Percentiles rank a stretch among this genome's conserved stretches.
Evolutionary conservation across 1,140 invertebrate genomes (phyloP).

Genomic region (Neodiprion pinetum): DNA sequence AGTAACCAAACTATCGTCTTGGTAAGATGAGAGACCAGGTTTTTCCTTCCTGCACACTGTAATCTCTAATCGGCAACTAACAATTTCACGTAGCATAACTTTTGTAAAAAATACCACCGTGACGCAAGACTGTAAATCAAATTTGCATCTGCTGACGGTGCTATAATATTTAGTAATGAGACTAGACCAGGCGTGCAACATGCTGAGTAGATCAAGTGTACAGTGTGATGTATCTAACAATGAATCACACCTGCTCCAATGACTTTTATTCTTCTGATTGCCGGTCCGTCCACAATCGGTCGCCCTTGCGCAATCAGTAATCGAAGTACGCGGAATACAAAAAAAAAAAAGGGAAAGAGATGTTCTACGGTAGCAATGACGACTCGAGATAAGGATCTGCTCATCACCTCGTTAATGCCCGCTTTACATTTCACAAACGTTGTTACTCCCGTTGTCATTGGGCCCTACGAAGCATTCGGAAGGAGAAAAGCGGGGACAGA

Average conservation of each 20-base stretch:
- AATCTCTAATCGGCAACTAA: too few relatives aligned
- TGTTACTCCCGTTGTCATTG: constrained; percentile 24
- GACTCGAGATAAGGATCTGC: constrained; percentile 38
- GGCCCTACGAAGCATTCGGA: not conserved
- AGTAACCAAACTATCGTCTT: too few relatives aligned
- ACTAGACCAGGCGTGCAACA: not conserved
- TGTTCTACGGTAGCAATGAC: constrained; percentile 30
- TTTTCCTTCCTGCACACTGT: not conserved
- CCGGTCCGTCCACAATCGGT: not conserved
- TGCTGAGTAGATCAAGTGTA: not conserved
- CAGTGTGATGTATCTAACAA: not conserved
- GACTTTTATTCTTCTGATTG: not conserved
- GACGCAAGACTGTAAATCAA: not conserved
- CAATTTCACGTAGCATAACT: too few relatives aligned
- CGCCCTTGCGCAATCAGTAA: not conserved
- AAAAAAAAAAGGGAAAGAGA: not conserved
- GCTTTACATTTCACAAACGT: constrained; percentile 34
- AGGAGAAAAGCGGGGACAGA: not conserved
- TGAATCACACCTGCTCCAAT: too few relatives aligned
- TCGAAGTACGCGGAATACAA: not conserved
- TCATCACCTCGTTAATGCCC: constrained; percentile 36
- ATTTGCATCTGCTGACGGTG: not conserved
- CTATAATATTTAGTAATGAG: not conserved
- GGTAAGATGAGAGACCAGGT: too few relatives aligned
- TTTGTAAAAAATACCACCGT: too few relatives aligned